Evolutionary conservation across 2,888 invertebrate species (phyloP).

Genomic region (Apamea epomidion): DNA sequence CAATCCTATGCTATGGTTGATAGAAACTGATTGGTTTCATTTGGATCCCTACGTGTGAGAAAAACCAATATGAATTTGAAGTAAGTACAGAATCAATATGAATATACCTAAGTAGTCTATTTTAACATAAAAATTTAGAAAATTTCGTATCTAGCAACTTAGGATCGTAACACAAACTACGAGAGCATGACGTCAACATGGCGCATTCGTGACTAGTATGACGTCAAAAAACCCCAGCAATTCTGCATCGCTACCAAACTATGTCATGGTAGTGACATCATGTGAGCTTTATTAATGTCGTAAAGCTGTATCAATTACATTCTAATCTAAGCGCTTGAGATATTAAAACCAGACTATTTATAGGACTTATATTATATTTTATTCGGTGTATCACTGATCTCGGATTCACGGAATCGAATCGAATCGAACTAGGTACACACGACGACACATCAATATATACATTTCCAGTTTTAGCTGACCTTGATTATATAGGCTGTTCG

Average conservation of each 20-base stretch:
- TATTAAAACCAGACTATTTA: conserved; percentile 21
- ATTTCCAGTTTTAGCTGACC: background rate
- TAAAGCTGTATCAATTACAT: conserved; percentile 31
- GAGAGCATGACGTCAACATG: conserved; percentile 24
- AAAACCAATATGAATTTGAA: background rate
- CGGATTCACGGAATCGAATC: background rate
- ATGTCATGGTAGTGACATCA: conserved; percentile 44
- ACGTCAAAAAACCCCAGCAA: conserved; percentile 25
- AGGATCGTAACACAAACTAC: background rate
- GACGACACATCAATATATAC: no score
- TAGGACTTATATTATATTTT: background rate
- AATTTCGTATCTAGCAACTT: background rate
- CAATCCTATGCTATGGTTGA: background rate
- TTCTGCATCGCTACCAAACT: conserved; percentile 25
- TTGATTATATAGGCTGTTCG: no score
- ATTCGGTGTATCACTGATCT: background rate
- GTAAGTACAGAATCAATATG: no score
- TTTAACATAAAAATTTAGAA: background rate
- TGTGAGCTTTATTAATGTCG: conserved; percentile 6
- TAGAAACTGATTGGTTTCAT: background rate
- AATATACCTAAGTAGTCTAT: no score
- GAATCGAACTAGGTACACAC: background rate
- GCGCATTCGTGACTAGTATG: conserved; percentile 21
- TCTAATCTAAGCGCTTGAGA: conserved; percentile 27
- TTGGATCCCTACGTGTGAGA: background rate